These are phyloP conservation scores for Odontesthes bonariensis DNA, from an alignment of 2,113 vertebrate genomes.

Conservation along the genomic window DNA sequence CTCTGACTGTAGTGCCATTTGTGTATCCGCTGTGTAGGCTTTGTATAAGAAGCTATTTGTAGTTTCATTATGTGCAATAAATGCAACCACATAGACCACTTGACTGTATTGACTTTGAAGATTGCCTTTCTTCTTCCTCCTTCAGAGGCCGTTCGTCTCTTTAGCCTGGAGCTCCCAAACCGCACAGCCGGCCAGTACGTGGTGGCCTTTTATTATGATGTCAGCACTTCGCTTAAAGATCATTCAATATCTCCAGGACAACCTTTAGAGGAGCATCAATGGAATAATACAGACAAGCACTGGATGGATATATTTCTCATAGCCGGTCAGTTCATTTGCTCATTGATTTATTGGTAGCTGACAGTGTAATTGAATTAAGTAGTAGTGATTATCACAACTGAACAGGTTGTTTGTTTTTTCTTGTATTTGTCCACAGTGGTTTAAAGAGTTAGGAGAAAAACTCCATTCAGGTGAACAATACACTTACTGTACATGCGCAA, in stretches of 20 bases:
- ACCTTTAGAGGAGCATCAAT: conserved; percentile 78
- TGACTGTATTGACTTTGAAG: conserved; percentile 75
- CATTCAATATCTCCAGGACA: conserved; percentile 81
- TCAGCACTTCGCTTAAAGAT: conserved; percentile 83
- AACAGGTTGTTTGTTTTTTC: conserved; percentile 76
- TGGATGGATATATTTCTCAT: conserved; percentile 71
- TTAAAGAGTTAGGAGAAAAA: conserved; percentile 32
- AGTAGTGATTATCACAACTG: conserved; percentile 72
- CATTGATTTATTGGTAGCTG: conserved; percentile 84
- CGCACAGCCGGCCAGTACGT: conserved; percentile 60
- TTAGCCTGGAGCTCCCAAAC: conserved; percentile 68
- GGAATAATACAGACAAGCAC: conserved; percentile 71
- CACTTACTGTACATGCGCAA: background rate
- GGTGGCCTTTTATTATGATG: conserved; percentile 84
- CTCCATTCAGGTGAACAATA: background rate
- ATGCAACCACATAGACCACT: conserved; percentile 68
- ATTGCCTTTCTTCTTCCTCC: conserved; percentile 68
- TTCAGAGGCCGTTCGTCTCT: conserved; percentile 66
- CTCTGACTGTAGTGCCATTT: conserved; percentile 46
- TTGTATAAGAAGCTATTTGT: conserved; percentile 57
- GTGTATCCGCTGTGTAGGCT: conserved; percentile 36
- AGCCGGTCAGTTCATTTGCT: conserved; percentile 76
- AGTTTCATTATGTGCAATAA: conserved; percentile 68
- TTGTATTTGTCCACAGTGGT: conserved; percentile 35
- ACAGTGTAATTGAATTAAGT: conserved; percentile 80